Conservation (phyloP, 2,113 vertebrate genomes). For the Albula glossodonta region DNA sequence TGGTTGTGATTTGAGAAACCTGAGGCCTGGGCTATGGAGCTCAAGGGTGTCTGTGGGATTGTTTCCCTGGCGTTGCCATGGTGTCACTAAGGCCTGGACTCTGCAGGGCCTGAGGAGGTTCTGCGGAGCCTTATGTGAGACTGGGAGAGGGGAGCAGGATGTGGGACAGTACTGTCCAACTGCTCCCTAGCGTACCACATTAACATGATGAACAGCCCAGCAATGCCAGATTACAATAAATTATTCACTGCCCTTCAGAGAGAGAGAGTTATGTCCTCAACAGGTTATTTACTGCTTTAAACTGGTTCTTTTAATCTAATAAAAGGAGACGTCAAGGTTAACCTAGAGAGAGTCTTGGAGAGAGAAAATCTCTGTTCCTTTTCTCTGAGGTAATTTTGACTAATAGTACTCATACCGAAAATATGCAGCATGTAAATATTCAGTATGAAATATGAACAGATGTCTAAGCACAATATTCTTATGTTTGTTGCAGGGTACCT, state of each 20-base stretch:
- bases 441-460: background rate
- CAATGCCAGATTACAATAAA: constrained; percentile 77
- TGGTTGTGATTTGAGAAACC: background rate
- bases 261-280: constrained; percentile 63
- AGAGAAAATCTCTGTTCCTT: background rate
- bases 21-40: background rate
- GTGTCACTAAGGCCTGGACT: background rate
- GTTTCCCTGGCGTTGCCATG: no score
- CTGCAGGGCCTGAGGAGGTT: background rate
- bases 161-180: constrained; percentile 64
- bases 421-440: no score
- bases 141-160: constrained; percentile 56
- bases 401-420: background rate
- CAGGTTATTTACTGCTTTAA: constrained; percentile 73
- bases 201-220: constrained; percentile 76
- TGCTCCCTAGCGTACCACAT: constrained; percentile 74
- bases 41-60: no score
- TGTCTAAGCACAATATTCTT: background rate
- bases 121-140: constrained; percentile 38
- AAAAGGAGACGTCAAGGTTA: constrained; percentile 66
- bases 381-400: background rate
- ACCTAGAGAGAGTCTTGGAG: constrained; percentile 31
- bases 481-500: background rate
- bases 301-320: constrained; percentile 69
- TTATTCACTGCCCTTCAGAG: constrained; percentile 74